These are phyloP conservation scores for Drosophila watanabei DNA, from an alignment of 1,140 invertebrate species.

Conservation along the genomic window DNA sequence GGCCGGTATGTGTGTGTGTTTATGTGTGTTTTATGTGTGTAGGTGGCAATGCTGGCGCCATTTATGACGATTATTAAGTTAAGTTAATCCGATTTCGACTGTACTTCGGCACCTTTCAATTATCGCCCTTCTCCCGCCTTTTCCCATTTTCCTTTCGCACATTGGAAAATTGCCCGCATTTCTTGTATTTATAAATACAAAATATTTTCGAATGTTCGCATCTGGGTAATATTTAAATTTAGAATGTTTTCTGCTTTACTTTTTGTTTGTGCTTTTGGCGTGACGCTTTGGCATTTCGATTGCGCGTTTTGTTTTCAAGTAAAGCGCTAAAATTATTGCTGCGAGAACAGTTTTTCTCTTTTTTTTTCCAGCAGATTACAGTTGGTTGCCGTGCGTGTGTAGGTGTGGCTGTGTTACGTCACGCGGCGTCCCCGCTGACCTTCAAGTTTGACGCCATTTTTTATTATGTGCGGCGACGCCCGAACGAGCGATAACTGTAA, in stretches of 20 bases:
- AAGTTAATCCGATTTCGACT: slow-evolving; percentile 59
- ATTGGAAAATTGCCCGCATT: slow-evolving; percentile 9
- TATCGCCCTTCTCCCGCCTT: background rate
- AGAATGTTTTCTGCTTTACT: slow-evolving; percentile 39
- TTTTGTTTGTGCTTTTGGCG: slow-evolving; percentile 35
- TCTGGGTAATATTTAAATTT: slow-evolving; percentile 62
- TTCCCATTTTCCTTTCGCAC: background rate
- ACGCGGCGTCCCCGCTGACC: slow-evolving; percentile 24
- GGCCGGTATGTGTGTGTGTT: background rate
- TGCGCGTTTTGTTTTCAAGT: slow-evolving; percentile 53
- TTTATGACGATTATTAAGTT: slow-evolving; percentile 76
- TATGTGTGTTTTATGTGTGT: background rate
- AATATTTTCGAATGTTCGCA: slow-evolving; percentile 29
- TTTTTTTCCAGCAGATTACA: slow-evolving; percentile 31
- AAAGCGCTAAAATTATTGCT: slow-evolving; percentile 41
- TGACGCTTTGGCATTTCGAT: slow-evolving; percentile 62
- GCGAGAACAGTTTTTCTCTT: slow-evolving; percentile 16
- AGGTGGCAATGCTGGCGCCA: slow-evolving; percentile 55
- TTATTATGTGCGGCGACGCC: slow-evolving; percentile 16
- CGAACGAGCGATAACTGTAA: slow-evolving; percentile 16
- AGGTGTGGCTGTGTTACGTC: slow-evolving; percentile 28
- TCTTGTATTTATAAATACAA: slow-evolving; percentile 68
- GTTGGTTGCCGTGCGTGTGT: slow-evolving; percentile 16
- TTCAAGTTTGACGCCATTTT: slow-evolving; percentile 56
- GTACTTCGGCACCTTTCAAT: background rate